phyloP scores from a whole-genome alignment of 2,888 invertebrate genomes.

The Eucriotettix oculatus region DNA sequence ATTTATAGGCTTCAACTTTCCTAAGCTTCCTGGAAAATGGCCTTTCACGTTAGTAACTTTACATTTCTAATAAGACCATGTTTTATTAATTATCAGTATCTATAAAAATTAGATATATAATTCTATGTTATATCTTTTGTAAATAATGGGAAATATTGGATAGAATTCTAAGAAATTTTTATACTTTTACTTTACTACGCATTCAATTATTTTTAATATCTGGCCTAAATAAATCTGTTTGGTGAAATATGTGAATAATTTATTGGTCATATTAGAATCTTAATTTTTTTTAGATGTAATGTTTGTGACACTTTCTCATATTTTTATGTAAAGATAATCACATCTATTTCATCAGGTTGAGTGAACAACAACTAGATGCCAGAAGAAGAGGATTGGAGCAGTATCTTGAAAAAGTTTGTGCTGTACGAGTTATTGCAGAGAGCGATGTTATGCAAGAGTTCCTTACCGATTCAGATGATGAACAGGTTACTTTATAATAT shows the following conservation, averaged over 20 bases:
- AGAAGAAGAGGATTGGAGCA: slow-evolving; percentile 88
- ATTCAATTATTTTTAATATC: too few species aligned
- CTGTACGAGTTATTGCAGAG: slow-evolving; percentile 94
- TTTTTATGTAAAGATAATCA: neutral
- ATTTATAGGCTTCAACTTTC: slow-evolving; percentile 89
- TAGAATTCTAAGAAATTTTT: too few species aligned
- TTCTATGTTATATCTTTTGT: too few species aligned
- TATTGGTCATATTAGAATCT: neutral
- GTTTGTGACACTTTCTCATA: too few species aligned
- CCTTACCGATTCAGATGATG: slow-evolving; percentile 80
- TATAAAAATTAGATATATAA: too few species aligned
- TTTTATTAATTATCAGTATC: too few species aligned
- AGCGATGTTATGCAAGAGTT: slow-evolving; percentile 95
- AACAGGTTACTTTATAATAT: slow-evolving; percentile 22
- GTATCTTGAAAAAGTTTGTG: slow-evolving; percentile 96
- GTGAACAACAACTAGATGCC: slow-evolving; percentile 92
- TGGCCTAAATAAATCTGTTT: neutral
- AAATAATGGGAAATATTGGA: too few species aligned
- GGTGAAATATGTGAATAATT: neutral
- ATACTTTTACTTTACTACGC: too few species aligned
- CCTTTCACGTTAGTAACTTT: slow-evolving; percentile 56
- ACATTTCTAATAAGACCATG: neutral
- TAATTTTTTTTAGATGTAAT: too few species aligned
- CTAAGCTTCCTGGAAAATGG: slow-evolving; percentile 97
- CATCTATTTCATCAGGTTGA: slow-evolving; percentile 33